Percentiles rank a stretch among this genome's conserved stretches.
phyloP scores from a whole-genome alignment of 2,888 invertebrate species.

The Philhelius pedissequus region DNA sequence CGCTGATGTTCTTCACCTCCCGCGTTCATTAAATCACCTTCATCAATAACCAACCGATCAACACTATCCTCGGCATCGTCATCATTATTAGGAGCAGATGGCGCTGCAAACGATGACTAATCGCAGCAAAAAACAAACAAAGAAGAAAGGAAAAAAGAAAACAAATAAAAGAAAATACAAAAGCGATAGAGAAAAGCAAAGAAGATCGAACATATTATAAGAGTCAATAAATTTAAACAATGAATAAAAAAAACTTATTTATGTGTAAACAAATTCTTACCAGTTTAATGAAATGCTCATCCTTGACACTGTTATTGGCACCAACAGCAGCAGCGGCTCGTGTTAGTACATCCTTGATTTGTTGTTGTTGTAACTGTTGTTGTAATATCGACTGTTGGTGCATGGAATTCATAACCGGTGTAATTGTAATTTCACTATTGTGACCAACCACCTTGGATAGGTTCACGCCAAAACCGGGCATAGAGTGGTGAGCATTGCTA shows the following conservation, averaged over 20 bases:
- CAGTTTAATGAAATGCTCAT: slow-evolving; percentile 68
- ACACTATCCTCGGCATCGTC: slow-evolving; percentile 84
- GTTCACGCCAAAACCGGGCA: slow-evolving; percentile 69
- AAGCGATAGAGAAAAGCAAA: slow-evolving; percentile 51
- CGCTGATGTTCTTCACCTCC: slow-evolving; percentile 73
- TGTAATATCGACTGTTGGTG: slow-evolving; percentile 69
- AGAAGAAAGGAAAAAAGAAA: slow-evolving; percentile 25
- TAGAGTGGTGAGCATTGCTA: slow-evolving; percentile 42
- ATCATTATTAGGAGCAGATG: slow-evolving; percentile 72
- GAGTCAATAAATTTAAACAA: neutral
- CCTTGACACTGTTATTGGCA: slow-evolving; percentile 52
- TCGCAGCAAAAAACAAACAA: neutral
- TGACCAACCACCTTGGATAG: slow-evolving; percentile 78
- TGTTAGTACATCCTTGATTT: slow-evolving; percentile 57
- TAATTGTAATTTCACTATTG: slow-evolving; percentile 83
- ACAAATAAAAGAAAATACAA: slow-evolving; percentile 62
- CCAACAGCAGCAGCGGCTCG: slow-evolving; percentile 46
- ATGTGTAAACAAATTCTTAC: slow-evolving; percentile 60
- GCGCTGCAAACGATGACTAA: slow-evolving; percentile 45
- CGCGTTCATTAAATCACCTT: slow-evolving; percentile 79
- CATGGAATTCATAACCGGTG: slow-evolving; percentile 79
- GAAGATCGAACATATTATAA: neutral
- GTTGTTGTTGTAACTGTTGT: slow-evolving; percentile 68
- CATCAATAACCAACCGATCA: slow-evolving; percentile 82
- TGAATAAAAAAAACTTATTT: neutral